Evolutionary conservation across 1,140 invertebrate genomes (phyloP), one percentile per base, ranked within the genome.

Genomic region (Lepidotrigona ventralis): DNA sequence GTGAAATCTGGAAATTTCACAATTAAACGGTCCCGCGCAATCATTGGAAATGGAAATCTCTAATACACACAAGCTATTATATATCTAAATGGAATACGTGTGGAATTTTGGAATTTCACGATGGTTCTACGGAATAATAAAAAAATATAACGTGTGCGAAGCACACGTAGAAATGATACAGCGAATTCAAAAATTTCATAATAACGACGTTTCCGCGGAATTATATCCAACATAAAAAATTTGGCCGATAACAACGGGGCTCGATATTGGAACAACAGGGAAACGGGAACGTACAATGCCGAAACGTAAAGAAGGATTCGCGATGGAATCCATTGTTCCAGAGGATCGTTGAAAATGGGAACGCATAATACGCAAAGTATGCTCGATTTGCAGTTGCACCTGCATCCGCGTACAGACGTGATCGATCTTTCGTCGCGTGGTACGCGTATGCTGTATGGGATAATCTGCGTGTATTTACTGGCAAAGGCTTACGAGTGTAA

Each of bases 401-500:
- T 58, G 66, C 6, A 54, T 33, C 66, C 66, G 46, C 26, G 21
- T 39, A 33, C 46, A 76, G 69, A 60, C 72, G 60, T 63, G 76
- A 86, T 89, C 84, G 84, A 88, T 86, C 84, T 86, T 85, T 84
- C 75, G 76, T 80, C 63, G 81, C 21, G 76, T 63, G 14, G 21
- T 29, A 73, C 72, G 73, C 75, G 80, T 58, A 84, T 63, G 66
- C 60, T 75, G 73, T 39, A 60, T 58, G 80, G 86, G 86, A 88
- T 88, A 76, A 85, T 85, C 79, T 72, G 74, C 79, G 86, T 80
- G 72, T 87, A 77, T 88, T 81, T 79, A 88, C 76, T 83, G 85
- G 86, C 86, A 87, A 82, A 92, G 81, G 89, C 92, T 92, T 93
- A 93, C 92, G 93, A 93, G 93, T 93, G 90, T 93, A 93, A 93